These are phyloP conservation scores for Cyclargus thomasi DNA, from an alignment of 1,140 invertebrate genomes.

Conservation along the genomic window DNA sequence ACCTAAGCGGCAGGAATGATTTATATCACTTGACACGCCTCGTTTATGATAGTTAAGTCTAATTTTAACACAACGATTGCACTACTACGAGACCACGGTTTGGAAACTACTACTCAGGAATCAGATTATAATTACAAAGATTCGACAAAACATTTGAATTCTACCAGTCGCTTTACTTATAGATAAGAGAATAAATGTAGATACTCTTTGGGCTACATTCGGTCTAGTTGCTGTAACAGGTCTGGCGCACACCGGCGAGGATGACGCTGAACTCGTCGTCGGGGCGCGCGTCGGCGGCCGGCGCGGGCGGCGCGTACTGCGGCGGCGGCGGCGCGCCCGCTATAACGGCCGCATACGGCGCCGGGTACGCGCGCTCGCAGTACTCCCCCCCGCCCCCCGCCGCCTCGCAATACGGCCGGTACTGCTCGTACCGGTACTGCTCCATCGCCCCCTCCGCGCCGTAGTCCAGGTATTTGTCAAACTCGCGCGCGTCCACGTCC, in stretches of 20 bases:
- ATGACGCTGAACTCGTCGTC: slow-evolving; percentile 92
- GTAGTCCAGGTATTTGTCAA: slow-evolving; percentile 82
- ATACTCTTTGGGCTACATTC: slow-evolving; percentile 58
- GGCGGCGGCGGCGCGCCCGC: slow-evolving; percentile 45
- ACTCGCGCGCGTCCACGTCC: slow-evolving; percentile 78
- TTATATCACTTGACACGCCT: too few species aligned
- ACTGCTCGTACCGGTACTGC: slow-evolving; percentile 64
- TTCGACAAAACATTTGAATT: too few species aligned
- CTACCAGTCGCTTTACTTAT: slow-evolving; percentile 6
- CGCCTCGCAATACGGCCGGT: slow-evolving; percentile 49
- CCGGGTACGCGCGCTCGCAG: slow-evolving; percentile 67
- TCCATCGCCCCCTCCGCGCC: slow-evolving; percentile 59
- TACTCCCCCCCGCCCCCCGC: slow-evolving; percentile 73
- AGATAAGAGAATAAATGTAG: slow-evolving; percentile 25
- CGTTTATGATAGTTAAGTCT: too few species aligned
- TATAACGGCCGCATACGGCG: slow-evolving; percentile 64
- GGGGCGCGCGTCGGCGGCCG: slow-evolving; percentile 77
- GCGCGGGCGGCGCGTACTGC: slow-evolving; percentile 46
- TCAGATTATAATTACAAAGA: too few species aligned
- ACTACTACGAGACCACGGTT: too few species aligned
- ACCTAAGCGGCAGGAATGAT: too few species aligned
- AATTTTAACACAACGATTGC: too few species aligned
- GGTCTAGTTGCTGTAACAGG: slow-evolving; percentile 86
- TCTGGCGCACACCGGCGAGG: slow-evolving; percentile 88
- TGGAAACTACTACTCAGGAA: too few species aligned